A percentile compares a stretch with the other conserved stretches of the same genome.
Conservation (phyloP, 2,113 vertebrate species). For the Cyprinus carpio region DNA sequence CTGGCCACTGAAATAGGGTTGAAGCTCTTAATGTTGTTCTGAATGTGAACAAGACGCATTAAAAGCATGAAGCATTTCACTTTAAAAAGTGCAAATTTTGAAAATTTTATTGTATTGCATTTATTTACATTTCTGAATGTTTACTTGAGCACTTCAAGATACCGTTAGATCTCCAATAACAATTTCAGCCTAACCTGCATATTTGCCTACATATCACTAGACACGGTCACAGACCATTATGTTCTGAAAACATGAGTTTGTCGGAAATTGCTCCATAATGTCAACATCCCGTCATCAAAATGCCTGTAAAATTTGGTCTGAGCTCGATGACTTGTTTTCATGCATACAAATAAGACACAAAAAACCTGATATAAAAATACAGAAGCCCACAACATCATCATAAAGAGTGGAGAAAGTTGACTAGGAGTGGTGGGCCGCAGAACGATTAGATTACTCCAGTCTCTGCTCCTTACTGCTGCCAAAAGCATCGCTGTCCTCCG, state of each 20-base stretch:
- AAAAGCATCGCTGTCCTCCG: slow-evolving; percentile 8
- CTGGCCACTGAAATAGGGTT: neutral
- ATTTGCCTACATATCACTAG: neutral
- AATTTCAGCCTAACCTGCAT: neutral
- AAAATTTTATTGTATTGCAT: no score
- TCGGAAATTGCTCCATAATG: slow-evolving; percentile 3
- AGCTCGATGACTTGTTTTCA: neutral
- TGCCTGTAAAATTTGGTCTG: neutral
- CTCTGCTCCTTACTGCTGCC: slow-evolving; percentile 4
- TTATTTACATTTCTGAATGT: neutral
- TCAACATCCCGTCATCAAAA: slow-evolving; percentile 22
- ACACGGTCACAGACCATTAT: neutral
- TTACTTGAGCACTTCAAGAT: neutral
- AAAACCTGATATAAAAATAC: neutral
- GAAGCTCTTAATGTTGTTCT: neutral
- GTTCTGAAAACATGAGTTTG: neutral
- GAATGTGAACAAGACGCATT: neutral
- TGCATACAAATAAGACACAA: neutral
- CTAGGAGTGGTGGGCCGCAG: neutral
- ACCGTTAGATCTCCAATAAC: neutral
- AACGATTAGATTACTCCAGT: slow-evolving; percentile 1
- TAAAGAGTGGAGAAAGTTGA: neutral
- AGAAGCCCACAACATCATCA: neutral
- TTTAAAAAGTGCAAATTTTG: neutral
- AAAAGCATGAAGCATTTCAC: neutral